These are phyloP conservation scores for Euspilapteryx auroguttella DNA, from an alignment of 2,888 invertebrate genomes.

Conservation along the genomic window DNA sequence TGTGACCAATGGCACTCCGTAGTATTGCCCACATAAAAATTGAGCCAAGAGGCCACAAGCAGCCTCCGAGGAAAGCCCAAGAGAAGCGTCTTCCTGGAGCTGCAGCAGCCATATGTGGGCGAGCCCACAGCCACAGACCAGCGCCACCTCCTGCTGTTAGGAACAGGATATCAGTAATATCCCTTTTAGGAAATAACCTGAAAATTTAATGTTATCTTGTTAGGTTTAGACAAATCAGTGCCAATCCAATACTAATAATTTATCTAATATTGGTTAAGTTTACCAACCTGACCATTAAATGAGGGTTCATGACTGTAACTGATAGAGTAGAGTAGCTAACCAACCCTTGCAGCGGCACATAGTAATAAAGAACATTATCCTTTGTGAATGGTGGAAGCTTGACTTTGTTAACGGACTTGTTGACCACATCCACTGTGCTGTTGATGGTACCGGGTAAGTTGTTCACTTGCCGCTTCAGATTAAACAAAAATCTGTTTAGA, in stretches of 20 bases:
- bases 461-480: constrained; percentile 22
- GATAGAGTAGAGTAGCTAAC: constrained; percentile 78
- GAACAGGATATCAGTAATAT: constrained; percentile 80
- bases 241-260: too few relatives aligned
- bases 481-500: constrained; percentile 33
- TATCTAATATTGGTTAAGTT: too few relatives aligned
- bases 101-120: constrained; percentile 74
- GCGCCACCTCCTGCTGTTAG: constrained; percentile 80
- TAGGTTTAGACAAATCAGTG: too few relatives aligned
- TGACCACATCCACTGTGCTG: constrained; percentile 32
- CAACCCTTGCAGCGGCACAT: constrained; percentile 75
- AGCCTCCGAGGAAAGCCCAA: constrained; percentile 76
- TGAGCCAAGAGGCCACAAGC: constrained; percentile 87
- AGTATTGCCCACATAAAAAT: constrained; percentile 87
- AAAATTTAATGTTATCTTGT: too few relatives aligned
- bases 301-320: constrained; percentile 83
- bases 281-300: constrained; percentile 68
- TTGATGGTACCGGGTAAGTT: constrained; percentile 28
- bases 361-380: constrained; percentile 73
- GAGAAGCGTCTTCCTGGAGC: constrained; percentile 62
- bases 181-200: constrained; percentile 72
- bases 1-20: constrained; percentile 75
- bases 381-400: constrained; percentile 68
- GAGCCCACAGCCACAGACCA: constrained; percentile 79
- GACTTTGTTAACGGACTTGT: constrained; percentile 35